A percentile compares a stretch with the other conserved stretches of the same genome.
Conservation (phyloP, 2,888 invertebrate species). For the Nasonovia ribisnigri region DNA sequence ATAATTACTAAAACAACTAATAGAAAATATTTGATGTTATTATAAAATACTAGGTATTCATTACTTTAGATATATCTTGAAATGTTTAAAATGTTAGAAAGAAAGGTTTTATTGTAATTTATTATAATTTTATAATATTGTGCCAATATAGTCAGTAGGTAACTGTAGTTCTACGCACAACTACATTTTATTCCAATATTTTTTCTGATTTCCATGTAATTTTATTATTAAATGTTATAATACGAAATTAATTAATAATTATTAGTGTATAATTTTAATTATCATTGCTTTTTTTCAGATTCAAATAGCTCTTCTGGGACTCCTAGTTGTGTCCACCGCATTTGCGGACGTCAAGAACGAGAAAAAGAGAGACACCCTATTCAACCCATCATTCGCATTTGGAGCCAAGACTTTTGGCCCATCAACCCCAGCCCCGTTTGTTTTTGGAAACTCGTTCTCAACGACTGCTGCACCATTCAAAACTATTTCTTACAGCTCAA, state of each 20-base stretch:
- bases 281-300: constrained; percentile 35
- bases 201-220: background rate
- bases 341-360: constrained; percentile 27
- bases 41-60: background rate
- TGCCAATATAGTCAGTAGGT: background rate
- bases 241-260: background rate
- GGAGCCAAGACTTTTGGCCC: background rate
- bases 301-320: constrained; percentile 26
- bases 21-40: background rate
- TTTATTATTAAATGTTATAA: background rate
- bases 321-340: constrained; percentile 26
- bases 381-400: constrained; percentile 32
- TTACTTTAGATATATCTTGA: background rate
- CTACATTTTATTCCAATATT: background rate
- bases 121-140: too few species aligned
- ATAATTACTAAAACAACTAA: too few species aligned
- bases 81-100: too few species aligned
- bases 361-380: background rate
- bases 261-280: background rate
- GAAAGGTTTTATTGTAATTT: too few species aligned
- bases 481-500: constrained; percentile 25
- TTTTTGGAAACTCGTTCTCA: constrained; percentile 5
- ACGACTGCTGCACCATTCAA: constrained; percentile 49
- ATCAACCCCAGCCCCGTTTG: constrained; percentile 24
- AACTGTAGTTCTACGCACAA: background rate